phyloP scores from a whole-genome alignment of 2,797 vertebrate species.

The Taenioides sp. region DNA sequence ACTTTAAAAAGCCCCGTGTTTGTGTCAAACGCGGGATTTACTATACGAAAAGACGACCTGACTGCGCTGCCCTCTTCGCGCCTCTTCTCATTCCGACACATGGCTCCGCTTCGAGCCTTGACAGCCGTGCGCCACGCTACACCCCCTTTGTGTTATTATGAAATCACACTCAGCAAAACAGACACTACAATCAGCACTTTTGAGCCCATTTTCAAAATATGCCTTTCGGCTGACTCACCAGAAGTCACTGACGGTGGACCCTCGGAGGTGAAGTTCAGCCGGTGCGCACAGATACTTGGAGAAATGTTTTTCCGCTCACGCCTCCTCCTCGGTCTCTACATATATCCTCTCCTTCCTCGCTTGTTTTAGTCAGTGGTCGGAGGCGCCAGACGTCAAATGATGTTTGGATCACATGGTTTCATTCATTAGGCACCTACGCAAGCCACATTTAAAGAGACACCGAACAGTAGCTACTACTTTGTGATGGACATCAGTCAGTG shows the following conservation, averaged over 20 bases:
- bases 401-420: slow-evolving; percentile 97
- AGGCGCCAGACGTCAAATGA: slow-evolving; percentile 90
- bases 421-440: slow-evolving; percentile 92
- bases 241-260: slow-evolving; percentile 56
- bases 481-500: slow-evolving; percentile 50
- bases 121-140: slow-evolving; percentile 35
- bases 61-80: slow-evolving; percentile 14
- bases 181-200: slow-evolving; percentile 62
- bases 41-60: neutral
- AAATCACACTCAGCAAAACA: slow-evolving; percentile 69
- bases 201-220: slow-evolving; percentile 19
- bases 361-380: slow-evolving; percentile 74
- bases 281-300: slow-evolving; percentile 53
- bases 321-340: slow-evolving; percentile 57
- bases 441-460: slow-evolving; percentile 77
- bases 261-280: slow-evolving; percentile 37
- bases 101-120: slow-evolving; percentile 46
- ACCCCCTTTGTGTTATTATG: slow-evolving; percentile 53
- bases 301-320: slow-evolving; percentile 61
- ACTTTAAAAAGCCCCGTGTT: neutral
- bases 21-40: neutral
- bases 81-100: slow-evolving; percentile 66
- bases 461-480: slow-evolving; percentile 46
- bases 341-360: slow-evolving; percentile 73
- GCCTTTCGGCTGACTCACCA: slow-evolving; percentile 64